Conservation (phyloP, 2,888 invertebrate genomes). For the Himalopsyche anomala region DNA sequence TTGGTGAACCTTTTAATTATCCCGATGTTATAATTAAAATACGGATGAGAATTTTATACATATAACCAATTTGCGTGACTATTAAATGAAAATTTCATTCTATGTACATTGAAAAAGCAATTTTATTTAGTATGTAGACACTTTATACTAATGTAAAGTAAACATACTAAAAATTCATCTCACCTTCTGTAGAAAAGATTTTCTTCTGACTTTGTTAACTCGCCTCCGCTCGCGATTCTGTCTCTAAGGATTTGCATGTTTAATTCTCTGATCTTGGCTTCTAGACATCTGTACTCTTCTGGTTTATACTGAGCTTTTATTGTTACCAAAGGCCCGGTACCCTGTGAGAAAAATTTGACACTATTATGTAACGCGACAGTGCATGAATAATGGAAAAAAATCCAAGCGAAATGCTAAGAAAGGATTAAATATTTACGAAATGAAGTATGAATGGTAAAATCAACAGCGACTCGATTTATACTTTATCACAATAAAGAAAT, state of each 20-base stretch:
- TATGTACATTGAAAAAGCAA: neutral
- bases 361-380: neutral
- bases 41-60: no score
- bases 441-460: neutral
- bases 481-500: no score
- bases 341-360: slow-evolving; percentile 67
- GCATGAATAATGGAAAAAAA: slow-evolving; percentile 8
- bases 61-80: no score
- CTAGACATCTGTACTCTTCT: slow-evolving; percentile 74
- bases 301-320: slow-evolving; percentile 77
- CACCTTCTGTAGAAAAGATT: slow-evolving; percentile 64
- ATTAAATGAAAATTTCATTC: no score
- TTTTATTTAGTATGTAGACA: neutral
- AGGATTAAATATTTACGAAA: slow-evolving; percentile 9
- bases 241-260: slow-evolving; percentile 68
- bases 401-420: neutral
- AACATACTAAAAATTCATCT: neutral
- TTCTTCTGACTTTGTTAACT: slow-evolving; percentile 64
- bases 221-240: slow-evolving; percentile 62
- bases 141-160: slow-evolving; percentile 2
- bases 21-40: no score
- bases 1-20: no score
- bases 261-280: slow-evolving; percentile 75
- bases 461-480: no score
- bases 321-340: slow-evolving; percentile 74